Evolutionary conservation across 2,888 invertebrate genomes (phyloP).

Genomic region (Tineola bisselliella): DNA sequence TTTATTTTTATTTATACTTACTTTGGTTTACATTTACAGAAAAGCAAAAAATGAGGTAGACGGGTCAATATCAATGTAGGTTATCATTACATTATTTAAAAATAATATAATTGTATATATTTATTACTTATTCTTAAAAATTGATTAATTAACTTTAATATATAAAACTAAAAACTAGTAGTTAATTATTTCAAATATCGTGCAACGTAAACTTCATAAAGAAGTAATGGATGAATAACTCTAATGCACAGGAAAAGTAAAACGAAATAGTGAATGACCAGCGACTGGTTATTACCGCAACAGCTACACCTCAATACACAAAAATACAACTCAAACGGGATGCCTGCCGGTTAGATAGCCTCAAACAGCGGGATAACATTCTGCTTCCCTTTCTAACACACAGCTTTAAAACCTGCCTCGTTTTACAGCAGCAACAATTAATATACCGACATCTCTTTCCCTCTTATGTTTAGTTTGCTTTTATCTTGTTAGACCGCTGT

Average conservation of each 20-base stretch:
- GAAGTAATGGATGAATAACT: not conserved
- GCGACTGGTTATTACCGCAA: constrained; percentile 23
- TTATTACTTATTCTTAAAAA: no score
- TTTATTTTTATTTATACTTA: no score
- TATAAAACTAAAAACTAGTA: no score
- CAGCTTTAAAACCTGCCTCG: not conserved
- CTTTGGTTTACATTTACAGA: no score
- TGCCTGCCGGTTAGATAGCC: constrained; percentile 34
- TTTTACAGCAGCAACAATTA: not conserved
- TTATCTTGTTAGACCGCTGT: constrained; percentile 16
- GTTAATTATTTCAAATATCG: not conserved
- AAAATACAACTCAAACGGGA: constrained; percentile 44
- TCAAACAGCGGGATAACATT: constrained; percentile 27
- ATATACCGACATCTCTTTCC: not conserved
- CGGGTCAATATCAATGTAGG: no score
- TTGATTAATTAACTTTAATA: no score
- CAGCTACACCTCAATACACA: constrained; percentile 37
- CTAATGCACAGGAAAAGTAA: not conserved
- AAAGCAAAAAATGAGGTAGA: no score
- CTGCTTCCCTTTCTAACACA: constrained; percentile 28
- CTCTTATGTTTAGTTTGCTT: not conserved
- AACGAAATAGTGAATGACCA: not conserved
- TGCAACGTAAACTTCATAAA: not conserved
- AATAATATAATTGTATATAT: no score
- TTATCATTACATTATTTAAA: no score